Evolutionary conservation across 2,797 vertebrate genomes (phyloP).

Genomic region (Agapornis canus): DNA sequence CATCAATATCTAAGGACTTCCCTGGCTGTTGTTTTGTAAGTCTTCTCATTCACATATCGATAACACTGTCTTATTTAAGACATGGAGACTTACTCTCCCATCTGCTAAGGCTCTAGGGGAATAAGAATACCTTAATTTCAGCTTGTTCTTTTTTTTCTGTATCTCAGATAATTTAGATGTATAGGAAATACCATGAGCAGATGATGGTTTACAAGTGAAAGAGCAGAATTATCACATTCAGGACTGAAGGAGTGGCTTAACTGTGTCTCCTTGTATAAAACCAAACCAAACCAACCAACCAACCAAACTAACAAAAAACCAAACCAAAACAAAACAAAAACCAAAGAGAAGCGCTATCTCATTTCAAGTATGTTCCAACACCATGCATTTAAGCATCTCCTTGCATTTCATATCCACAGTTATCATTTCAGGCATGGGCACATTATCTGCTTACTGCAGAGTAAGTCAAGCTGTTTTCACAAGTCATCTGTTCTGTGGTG

Average conservation of each 20-base stretch:
- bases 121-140: neutral
- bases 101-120: neutral
- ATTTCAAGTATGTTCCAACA: neutral
- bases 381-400: neutral
- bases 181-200: neutral
- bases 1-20: neutral
- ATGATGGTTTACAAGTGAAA: neutral
- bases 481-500: neutral
- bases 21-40: neutral
- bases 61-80: neutral
- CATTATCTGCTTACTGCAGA: neutral
- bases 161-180: neutral
- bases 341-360: neutral
- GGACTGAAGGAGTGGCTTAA: rapidly evolving
- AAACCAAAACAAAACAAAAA: neutral
- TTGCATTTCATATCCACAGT: neutral
- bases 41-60: neutral
- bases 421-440: neutral
- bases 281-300: too few relatives aligned
- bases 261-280: neutral
- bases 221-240: neutral
- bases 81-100: neutral
- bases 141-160: neutral
- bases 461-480: neutral
- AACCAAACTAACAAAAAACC: too few relatives aligned